These are phyloP conservation scores for Plemyria rubiginata DNA, from an alignment of 2,888 invertebrate genomes.

Conservation along the genomic window DNA sequence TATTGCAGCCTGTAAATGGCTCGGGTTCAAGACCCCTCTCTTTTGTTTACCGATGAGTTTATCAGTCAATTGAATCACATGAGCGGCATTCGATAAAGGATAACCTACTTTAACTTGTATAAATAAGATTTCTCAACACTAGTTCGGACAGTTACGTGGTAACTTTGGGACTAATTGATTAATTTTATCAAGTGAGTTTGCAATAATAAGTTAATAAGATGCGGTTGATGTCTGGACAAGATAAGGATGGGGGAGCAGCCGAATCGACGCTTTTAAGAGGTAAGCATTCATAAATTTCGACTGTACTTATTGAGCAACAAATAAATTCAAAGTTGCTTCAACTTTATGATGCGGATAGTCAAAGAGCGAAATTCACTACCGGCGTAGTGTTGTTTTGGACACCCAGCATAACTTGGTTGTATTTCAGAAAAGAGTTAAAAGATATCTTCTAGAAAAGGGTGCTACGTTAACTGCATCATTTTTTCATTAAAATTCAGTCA, in stretches of 20 bases:
- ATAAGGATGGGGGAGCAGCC: conserved; percentile 73
- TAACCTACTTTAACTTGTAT: conserved; percentile 78
- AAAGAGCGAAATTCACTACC: too few species aligned
- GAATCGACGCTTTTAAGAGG: conserved; percentile 63
- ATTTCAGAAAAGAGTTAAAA: too few species aligned
- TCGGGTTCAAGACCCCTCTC: conserved; percentile 47
- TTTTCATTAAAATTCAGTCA: too few species aligned
- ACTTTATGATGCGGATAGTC: too few species aligned
- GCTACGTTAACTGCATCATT: too few species aligned
- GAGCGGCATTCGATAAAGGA: conserved; percentile 67
- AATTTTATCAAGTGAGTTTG: conserved; percentile 35
- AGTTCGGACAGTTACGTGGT: conserved; percentile 51
- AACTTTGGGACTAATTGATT: conserved; percentile 29
- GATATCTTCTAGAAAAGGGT: too few species aligned
- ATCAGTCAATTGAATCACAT: conserved; percentile 79
- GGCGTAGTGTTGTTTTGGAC: too few species aligned
- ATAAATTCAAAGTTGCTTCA: too few species aligned
- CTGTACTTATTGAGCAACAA: background rate
- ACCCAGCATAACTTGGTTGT: too few species aligned
- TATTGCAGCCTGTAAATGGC: conserved; percentile 36
- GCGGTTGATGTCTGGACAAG: conserved; percentile 73
- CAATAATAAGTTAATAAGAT: conserved; percentile 48
- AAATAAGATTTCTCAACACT: conserved; percentile 67
- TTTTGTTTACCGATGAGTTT: conserved; percentile 57
- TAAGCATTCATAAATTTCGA: conserved; percentile 41